phyloP scores from a whole-genome alignment of 2,113 vertebrate genomes.

The Cathartes aura region DNA sequence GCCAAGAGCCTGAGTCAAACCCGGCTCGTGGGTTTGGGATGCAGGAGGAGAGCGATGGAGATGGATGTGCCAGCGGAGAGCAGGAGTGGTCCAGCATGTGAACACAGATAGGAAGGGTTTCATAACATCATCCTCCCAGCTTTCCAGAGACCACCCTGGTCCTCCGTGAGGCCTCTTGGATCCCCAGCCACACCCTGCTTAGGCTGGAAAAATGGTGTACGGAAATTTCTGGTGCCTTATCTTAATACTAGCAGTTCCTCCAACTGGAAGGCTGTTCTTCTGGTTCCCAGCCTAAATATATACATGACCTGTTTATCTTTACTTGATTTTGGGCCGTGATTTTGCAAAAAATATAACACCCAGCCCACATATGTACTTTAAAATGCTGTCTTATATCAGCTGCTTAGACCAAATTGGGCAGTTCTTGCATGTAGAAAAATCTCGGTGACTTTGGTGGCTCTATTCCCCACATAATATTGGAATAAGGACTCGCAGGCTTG shows the following conservation, averaged over 20 bases:
- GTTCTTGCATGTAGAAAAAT: neutral
- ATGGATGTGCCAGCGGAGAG: neutral
- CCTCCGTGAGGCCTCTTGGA: neutral
- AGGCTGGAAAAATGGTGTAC: neutral
- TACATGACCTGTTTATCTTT: slow-evolving; percentile 53
- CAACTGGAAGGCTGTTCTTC: neutral
- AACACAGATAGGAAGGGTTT: neutral
- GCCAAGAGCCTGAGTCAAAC: neutral
- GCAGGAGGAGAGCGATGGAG: neutral
- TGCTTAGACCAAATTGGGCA: neutral
- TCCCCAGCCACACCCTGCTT: neutral
- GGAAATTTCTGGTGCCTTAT: neutral
- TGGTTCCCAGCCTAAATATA: slow-evolving; percentile 54
- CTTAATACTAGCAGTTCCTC: neutral
- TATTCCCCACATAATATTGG: neutral
- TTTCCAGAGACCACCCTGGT: neutral
- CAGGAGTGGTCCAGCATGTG: neutral
- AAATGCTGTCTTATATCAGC: slow-evolving; percentile 25
- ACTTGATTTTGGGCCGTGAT: slow-evolving; percentile 7
- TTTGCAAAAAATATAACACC: slow-evolving; percentile 38
- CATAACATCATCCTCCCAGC: neutral
- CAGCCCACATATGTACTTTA: slow-evolving; percentile 37
- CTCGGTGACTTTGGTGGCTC: neutral
- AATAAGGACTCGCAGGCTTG: neutral
- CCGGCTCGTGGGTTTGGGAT: neutral